Base-by-base conservation (phyloP, 2,797 vertebrate species). In the Pseudotriccus pelzelni region DNA sequence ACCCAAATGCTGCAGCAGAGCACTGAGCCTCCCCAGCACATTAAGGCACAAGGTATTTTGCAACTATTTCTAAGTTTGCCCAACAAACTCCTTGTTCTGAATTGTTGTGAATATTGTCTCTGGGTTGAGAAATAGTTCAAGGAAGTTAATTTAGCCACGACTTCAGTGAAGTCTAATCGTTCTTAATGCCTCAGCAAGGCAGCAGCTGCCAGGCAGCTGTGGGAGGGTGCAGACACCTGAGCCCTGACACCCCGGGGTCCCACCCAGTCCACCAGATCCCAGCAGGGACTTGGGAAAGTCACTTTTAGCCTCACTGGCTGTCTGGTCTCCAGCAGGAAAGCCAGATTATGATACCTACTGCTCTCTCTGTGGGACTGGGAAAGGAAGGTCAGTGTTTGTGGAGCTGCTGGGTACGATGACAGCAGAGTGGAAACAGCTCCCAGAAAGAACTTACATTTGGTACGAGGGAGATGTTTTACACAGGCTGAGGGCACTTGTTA, bases 231-330 rank as follows among this genome's bases (percentile, higher is more conserved):
- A 10, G 69, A 30, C 11, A 43, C 72, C 28, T 0, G 1, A 75
- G 23, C 23, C 19, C 49, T 3, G 0, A 5, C 30, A 14, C 8
- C 11, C 4, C 0, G n/a, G 9, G 10, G 9, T 47, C n/a, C 43
- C 59, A 80, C 5, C 10, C 27, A 55, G 30, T 3, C 28, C 55
- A 59, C n/a, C 62, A 77, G 46, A 59, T 21, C 59, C 37, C 52
- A 13, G 37, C 25, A 78, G 32, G n/a, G 34, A 64, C 37, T 34
- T 43, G 27, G 63, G 21, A 86, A 59, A 90, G n/a, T 60, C 41
- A 7, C 14, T 27, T 60, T 21, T n/a, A 59, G n/a, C 47, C 32
- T 85, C 32, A 25, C 17, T n/a, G 46, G 27, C 32, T 82, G 27
- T 34, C 63, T 62, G 17, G 25, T 10, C 22, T 66, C 30, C 43